Evolutionary conservation across 2,888 invertebrate genomes (phyloP).

Genomic region (Netelia inedita): DNA sequence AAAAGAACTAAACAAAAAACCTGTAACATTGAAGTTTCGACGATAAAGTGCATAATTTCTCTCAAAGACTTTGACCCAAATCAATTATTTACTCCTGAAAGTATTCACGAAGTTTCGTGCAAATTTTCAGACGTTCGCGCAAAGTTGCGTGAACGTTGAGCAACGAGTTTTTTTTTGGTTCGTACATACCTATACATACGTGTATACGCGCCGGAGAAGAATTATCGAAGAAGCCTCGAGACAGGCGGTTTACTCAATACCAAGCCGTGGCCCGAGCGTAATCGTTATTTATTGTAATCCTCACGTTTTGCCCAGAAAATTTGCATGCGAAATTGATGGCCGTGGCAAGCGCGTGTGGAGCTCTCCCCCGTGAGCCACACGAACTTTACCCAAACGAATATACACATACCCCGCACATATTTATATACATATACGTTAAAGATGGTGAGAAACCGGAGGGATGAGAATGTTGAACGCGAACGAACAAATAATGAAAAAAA

Average conservation of each 20-base stretch:
- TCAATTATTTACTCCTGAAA: slow-evolving; percentile 1
- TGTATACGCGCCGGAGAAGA: slow-evolving; percentile 15
- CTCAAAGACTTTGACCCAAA: background rate
- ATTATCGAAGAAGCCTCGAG: slow-evolving; percentile 32
- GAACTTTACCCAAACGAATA: slow-evolving; percentile 22
- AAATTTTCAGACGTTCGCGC: slow-evolving; percentile 38
- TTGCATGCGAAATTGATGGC: slow-evolving; percentile 77
- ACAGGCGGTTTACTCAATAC: slow-evolving; percentile 53
- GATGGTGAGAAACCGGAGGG: slow-evolving; percentile 33
- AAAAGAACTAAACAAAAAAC: slow-evolving; percentile 25
- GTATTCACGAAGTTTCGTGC: slow-evolving; percentile 16
- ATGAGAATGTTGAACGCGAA: slow-evolving; percentile 10
- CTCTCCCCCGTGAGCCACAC: slow-evolving; percentile 30
- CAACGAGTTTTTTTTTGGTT: background rate
- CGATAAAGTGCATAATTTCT: background rate
- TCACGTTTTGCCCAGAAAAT: slow-evolving; percentile 72
- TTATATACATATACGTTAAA: background rate
- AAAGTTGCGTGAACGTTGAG: slow-evolving; percentile 33
- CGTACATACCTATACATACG: background rate
- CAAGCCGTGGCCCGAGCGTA: slow-evolving; percentile 56
- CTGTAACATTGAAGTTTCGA: no score
- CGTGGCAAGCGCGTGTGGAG: slow-evolving; percentile 67
- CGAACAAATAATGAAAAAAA: slow-evolving; percentile 8
- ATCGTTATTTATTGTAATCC: slow-evolving; percentile 79
- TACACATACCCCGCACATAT: background rate